A percentile compares a stretch with the other conserved stretches of the same genome.
Conservation (phyloP, 2,888 invertebrate species). For the Notocelia uddmanniana region DNA sequence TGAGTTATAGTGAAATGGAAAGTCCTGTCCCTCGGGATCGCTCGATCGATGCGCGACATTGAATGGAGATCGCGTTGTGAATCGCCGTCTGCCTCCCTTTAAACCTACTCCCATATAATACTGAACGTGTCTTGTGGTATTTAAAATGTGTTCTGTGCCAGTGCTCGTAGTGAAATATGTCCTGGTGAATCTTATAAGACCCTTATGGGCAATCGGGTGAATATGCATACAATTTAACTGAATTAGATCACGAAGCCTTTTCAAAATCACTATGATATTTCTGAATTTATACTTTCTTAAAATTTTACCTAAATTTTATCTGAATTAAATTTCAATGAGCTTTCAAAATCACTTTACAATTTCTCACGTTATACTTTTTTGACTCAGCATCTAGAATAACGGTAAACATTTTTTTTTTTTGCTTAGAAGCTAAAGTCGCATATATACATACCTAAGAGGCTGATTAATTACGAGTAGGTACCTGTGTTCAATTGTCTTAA, state of each 20-base stretch:
- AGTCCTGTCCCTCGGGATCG: constrained; percentile 71
- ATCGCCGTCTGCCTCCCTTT: constrained; percentile 45
- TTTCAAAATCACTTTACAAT: no score
- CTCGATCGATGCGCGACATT: constrained; percentile 73
- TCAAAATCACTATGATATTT: background rate
- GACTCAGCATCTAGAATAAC: no score
- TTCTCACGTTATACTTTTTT: background rate
- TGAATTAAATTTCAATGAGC: no score
- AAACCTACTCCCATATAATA: constrained; percentile 14
- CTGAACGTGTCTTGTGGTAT: constrained; percentile 2
- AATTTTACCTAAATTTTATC: no score
- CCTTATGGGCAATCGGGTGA: constrained; percentile 31
- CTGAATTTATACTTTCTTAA: no score
- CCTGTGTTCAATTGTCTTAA: background rate
- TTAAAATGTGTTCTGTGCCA: constrained; percentile 24
- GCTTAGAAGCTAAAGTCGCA: no score
- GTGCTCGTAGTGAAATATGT: constrained; percentile 28
- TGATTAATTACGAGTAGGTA: background rate
- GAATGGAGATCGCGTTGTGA: constrained; percentile 71
- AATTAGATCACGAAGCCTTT: constrained; percentile 23
- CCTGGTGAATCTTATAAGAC: constrained; percentile 21
- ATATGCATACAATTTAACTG: constrained; percentile 23
- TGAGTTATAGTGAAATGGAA: constrained; percentile 74
- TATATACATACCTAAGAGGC: background rate
- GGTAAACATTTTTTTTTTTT: no score